These are phyloP conservation scores for Pseudorhiza aurosa DNA, from an alignment of 30 jellyfish, hydroid and myxozoan species.

Conservation along the genomic window DNA sequence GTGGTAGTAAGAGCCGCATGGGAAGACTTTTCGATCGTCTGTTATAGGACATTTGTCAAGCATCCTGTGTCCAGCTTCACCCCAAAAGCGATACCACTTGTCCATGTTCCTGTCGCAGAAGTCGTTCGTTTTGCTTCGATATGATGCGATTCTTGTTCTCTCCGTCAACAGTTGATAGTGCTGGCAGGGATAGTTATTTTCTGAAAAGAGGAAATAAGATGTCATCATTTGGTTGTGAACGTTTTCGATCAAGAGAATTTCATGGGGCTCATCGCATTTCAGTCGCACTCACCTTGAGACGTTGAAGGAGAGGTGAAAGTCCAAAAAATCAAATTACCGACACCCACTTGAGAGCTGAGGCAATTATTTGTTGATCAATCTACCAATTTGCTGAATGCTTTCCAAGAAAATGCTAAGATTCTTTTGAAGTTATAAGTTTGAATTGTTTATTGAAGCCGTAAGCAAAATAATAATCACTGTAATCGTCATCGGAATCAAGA, in stretches of 20 bases:
- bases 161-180: slow-evolving; percentile 17
- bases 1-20: not conserved
- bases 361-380: no score
- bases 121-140: not conserved
- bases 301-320: no score
- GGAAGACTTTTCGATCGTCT: not conserved
- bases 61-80: slow-evolving; percentile 16
- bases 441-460: no score
- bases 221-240: not conserved
- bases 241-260: not conserved
- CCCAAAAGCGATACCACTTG: slow-evolving; percentile 12
- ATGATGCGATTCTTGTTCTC: not conserved
- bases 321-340: no score
- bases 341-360: no score
- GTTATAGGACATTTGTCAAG: not conserved
- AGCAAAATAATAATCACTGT: no score
- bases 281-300: no score
- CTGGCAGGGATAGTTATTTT: slow-evolving; percentile 5
- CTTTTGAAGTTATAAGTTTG: no score
- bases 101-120: not conserved
- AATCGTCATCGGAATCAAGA: no score
- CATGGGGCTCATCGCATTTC: no score
- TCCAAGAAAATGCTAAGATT: no score
- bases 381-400: no score
- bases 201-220: not conserved